These are phyloP conservation scores for Agelas oroides DNA, from an alignment of 37 sponge, comb jelly and placozoan species.

Conservation along the genomic window DNA sequence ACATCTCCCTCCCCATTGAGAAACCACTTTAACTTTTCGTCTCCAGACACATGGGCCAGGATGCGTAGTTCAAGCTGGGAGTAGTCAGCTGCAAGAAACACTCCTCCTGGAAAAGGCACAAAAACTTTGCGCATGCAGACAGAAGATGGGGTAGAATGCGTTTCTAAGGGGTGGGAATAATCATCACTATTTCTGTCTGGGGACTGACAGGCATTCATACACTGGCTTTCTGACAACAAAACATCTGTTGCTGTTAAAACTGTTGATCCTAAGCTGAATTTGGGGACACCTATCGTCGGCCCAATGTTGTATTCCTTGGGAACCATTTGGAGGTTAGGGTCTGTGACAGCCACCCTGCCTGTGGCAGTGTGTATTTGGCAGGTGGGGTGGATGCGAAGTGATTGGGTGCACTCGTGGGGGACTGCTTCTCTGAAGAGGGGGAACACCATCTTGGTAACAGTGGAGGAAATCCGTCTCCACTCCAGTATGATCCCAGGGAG, in stretches of 20 bases:
- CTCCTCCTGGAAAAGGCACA: conserved; percentile 61
- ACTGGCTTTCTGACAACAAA: conserved; percentile 44
- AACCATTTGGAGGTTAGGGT: conserved; percentile 94
- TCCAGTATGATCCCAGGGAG: conserved; percentile 87
- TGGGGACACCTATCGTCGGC: neutral
- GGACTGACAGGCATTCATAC: neutral
- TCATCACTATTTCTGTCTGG: neutral
- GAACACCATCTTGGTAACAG: conserved; percentile 83
- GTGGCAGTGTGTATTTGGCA: conserved; percentile 90
- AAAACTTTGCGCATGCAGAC: conserved; percentile 89
- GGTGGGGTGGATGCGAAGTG: conserved; percentile 61
- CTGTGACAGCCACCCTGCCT: conserved; percentile 82
- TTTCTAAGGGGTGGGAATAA: too few relatives aligned
- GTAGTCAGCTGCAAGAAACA: conserved; percentile 95
- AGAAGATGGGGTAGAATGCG: neutral
- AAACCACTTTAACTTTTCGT: conserved; percentile 60
- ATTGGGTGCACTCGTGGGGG: conserved; percentile 20
- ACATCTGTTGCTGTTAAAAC: neutral
- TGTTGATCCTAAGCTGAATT: neutral
- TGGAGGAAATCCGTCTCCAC: conserved; percentile 87
- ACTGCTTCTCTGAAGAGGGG: conserved; percentile 79
- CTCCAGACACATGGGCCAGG: conserved; percentile 91
- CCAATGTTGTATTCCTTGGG: conserved; percentile 89
- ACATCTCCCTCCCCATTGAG: conserved; percentile 92
- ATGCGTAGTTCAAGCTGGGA: conserved; percentile 96